phyloP scores from a whole-genome alignment of 2,113 vertebrate species.

The Acrocephalus kingi region DNA sequence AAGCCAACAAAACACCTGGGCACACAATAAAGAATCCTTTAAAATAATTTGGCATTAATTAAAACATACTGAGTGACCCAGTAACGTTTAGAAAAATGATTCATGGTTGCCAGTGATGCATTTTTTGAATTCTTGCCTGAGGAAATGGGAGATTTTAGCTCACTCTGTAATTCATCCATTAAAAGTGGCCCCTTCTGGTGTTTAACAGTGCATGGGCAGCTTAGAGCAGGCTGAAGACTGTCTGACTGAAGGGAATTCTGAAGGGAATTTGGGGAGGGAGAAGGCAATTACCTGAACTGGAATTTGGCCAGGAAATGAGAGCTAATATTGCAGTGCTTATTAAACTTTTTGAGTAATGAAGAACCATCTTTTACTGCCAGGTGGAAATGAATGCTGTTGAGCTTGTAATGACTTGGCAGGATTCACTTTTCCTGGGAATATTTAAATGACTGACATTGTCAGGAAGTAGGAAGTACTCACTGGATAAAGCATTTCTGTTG shows the following conservation, averaged over 20 bases:
- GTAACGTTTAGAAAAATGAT: neutral
- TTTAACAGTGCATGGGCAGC: neutral
- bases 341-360: neutral
- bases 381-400: neutral
- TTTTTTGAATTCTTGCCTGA: neutral
- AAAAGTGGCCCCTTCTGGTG: neutral
- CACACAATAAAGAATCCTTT: neutral
- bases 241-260: neutral
- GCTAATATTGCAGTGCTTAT: neutral
- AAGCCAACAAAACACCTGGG: neutral
- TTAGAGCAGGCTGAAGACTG: neutral
- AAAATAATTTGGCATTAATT: neutral
- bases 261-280: neutral
- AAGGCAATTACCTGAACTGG: neutral
- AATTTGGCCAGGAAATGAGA: neutral
- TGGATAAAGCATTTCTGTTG: neutral
- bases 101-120: accelerated
- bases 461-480: neutral
- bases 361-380: neutral
- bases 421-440: neutral
- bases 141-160: neutral
- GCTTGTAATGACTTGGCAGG: neutral
- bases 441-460: neutral
- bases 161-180: neutral
- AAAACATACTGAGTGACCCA: neutral